Evolutionary conservation across 1,140 invertebrate species (phyloP), one percentile per base, ranked within the genome.

Genomic region (Dysdera silvatica): DNA sequence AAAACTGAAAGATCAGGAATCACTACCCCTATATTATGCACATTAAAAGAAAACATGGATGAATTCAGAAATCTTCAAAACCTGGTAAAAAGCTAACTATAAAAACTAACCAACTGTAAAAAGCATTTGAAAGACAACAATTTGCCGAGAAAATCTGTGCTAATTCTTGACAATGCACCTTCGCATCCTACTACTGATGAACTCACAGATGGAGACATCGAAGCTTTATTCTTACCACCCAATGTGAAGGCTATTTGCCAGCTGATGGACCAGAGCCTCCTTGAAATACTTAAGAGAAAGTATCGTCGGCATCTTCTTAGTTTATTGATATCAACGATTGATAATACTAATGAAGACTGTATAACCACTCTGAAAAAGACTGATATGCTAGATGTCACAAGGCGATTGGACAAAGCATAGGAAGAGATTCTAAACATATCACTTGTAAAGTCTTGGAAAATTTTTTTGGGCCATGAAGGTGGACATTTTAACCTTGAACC

Each of bases 101-200:
- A 23, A 43, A 14, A n/a, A n/a, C n/a, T n/a, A n/a, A n/a, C 37
- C 54, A n/a, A 29, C 35, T 41, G 40, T 56, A 20, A 43, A 18
- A 56, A 56, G n/a, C 37, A 41, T 45, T 23, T 56, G 24, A 56
- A 45, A 29, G n/a, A 56, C n/a, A n/a, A 41, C n/a, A 45, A 31
- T 28, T 45, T 56, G 40, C 37, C 35, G 31, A 29, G 24, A 12
- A 56, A 43, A 56, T 35, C 35, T 32, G 10, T 26, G 24, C 23
- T 56, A 56, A 41, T 56, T 31, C 23, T 56, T 8, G 29, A 56
- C 14, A 56, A 56, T 31, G 8, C 14, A 18, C 54, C 35, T 12
- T 29, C 24, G 0, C 54, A 56, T 43, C 23, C 37, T 24, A 5
- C 18, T 33, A 32, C 23, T 18, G 54, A 43, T 28, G 4, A 41